Evolutionary conservation across 37 sponge, comb jelly and placozoan genomes (phyloP), one percentile per base, ranked within the genome.

Genomic region (Beroe ovata): DNA sequence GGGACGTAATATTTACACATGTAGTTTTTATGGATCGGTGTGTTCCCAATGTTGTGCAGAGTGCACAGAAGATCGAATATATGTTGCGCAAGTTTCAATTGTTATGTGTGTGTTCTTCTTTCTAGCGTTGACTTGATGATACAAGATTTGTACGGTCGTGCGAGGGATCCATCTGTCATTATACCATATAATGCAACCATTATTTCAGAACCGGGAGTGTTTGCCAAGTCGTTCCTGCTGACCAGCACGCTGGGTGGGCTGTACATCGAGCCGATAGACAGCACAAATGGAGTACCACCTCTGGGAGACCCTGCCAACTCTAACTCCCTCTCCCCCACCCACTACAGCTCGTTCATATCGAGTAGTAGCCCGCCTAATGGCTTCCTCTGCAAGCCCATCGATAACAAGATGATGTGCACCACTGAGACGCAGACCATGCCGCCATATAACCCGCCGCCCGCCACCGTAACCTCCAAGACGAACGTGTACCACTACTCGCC

Each of bases 371-470:
- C 84, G 18, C 11, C 47, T 14, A 36, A 33, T n/a, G 23, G 54
- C 54, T 66, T 29, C 69, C 16, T 66, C 36, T 66, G 30, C 69
- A 66, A 66, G 69, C 69, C 69, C 29, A 6, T 47, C 11, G 54
- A 47, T 11, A 30, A 30, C 18, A 66, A 66, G 30, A 1, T 14
- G 35, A 66, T 30, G 35, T 33, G 16, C 69, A 66, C 69, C 36
- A 77, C 54, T 14, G 84, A 39, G 22, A 77, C 84, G 16, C 84
- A 77, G 47, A 77, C 84, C 84, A 30, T 77, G 84, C 47, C 84
- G n/a, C 39, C 84, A 42, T 77, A 22, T 54, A 8, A 77, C 47
- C 42, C 84, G 25, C 42, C 84, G 3, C 4, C 23, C 21, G 63
- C 63, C 63, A 77, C 84, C 47, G 20, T 28, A 20, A 40, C 8